Conservation (phyloP, 2,888 invertebrate genomes). For the Philonicus albiceps region DNA sequence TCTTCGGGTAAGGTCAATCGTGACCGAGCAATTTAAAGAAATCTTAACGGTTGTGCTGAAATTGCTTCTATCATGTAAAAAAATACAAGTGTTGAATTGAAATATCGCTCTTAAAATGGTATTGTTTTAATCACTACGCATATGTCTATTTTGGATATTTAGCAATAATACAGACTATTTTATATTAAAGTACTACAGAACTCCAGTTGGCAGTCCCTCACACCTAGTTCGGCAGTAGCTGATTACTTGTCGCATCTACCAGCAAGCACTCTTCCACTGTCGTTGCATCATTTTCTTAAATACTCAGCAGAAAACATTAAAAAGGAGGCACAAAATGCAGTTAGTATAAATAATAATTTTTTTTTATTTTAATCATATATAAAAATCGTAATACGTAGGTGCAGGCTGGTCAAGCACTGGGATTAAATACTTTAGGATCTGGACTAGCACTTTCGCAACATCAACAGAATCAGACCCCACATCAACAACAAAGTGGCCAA, state of each 20-base stretch:
- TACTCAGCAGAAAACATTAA: conserved; percentile 81
- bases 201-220: conserved; percentile 64
- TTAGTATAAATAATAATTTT: conserved; percentile 50
- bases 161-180: not conserved
- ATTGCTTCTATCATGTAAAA: too few species aligned
- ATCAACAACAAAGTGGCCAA: conserved; percentile 28
- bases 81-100: too few species aligned
- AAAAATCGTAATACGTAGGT: conserved; percentile 36
- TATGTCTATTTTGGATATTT: too few species aligned
- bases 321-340: conserved; percentile 71
- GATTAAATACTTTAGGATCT: conserved; percentile 43
- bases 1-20: too few species aligned
- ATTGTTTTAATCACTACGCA: too few species aligned
- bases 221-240: conserved; percentile 81
- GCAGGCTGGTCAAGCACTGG: conserved; percentile 44
- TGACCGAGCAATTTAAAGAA: too few species aligned
- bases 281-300: conserved; percentile 83
- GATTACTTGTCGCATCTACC: conserved; percentile 84
- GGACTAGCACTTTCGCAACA: conserved; percentile 46
- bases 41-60: too few species aligned
- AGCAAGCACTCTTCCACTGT: conserved; percentile 76
- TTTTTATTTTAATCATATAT: not conserved
- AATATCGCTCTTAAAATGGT: too few species aligned
- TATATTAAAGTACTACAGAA: conserved; percentile 59
- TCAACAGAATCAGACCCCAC: conserved; percentile 53